Percentiles rank a stretch among this genome's conserved stretches.
These are phyloP conservation scores for Pogonophryne albipinna DNA, from an alignment of 2,797 vertebrate species.

Conservation along the genomic window DNA sequence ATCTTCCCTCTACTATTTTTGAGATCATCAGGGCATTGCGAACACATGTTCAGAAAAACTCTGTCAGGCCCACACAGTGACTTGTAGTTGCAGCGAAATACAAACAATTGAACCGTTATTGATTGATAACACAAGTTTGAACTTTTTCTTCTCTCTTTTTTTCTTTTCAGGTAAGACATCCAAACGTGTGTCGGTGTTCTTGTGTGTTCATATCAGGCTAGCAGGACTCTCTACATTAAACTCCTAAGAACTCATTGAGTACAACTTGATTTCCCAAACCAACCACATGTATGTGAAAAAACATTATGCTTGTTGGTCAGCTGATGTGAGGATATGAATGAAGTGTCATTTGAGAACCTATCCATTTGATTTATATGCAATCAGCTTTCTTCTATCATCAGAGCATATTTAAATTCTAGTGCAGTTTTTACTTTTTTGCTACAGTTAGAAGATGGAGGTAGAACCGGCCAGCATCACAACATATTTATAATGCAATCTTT, in stretches of 20 bases:
- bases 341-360: neutral
- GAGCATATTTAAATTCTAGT: neutral
- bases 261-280: neutral
- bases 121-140: neutral
- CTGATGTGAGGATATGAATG: neutral
- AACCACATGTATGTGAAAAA: neutral
- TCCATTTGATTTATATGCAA: neutral
- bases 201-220: neutral
- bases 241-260: slow-evolving; percentile 19
- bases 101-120: neutral
- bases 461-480: too few species aligned
- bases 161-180: slow-evolving; percentile 13
- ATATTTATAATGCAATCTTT: too few species aligned
- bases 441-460: neutral
- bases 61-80: neutral
- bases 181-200: neutral
- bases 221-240: neutral
- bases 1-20: neutral
- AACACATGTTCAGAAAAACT: neutral
- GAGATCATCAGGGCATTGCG: neutral
- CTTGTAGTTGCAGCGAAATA: neutral
- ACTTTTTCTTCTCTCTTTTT: neutral
- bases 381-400: neutral
- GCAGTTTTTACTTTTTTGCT: neutral
- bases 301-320: neutral